Percentiles rank a stretch among this genome's conserved stretches.
Conservation (phyloP, 2,797 vertebrate genomes). For the Pempheris klunzingeri region DNA sequence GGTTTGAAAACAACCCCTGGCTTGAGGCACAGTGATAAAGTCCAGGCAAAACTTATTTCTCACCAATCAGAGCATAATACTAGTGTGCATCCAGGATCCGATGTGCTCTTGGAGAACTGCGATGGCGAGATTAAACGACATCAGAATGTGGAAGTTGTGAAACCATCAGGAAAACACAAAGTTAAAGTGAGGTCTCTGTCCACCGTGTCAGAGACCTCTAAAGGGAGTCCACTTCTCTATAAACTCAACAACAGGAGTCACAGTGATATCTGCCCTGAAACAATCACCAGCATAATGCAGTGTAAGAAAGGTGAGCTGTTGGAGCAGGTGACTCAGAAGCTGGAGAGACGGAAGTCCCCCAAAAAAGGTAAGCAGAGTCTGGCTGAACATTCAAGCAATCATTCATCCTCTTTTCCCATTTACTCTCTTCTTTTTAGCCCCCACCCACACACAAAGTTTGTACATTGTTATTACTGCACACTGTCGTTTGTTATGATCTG, state of each 20-base stretch:
- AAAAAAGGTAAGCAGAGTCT: constrained; percentile 80
- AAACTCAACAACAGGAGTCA: constrained; percentile 81
- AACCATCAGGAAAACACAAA: constrained; percentile 78
- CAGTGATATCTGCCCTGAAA: constrained; percentile 85
- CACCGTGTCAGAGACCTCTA: constrained; percentile 79
- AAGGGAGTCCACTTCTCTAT: constrained; percentile 77
- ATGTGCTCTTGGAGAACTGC: constrained; percentile 12
- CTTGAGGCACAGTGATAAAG: constrained; percentile 67
- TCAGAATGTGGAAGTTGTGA: constrained; percentile 63
- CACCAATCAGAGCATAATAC: constrained; percentile 66
- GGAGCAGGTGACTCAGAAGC: constrained; percentile 74
- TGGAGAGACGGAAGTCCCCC: constrained; percentile 68
- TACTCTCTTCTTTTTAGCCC: background rate
- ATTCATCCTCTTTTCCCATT: constrained; percentile 18
- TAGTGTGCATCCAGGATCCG: constrained; percentile 15
- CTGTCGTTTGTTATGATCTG: constrained; percentile 46
- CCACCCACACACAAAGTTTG: constrained; percentile 29
- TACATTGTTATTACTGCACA: constrained; percentile 45
- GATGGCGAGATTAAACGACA: constrained; percentile 32
- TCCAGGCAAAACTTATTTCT: constrained; percentile 72
- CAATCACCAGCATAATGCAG: constrained; percentile 77
- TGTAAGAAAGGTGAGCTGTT: constrained; percentile 68
- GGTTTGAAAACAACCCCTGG: constrained; percentile 68
- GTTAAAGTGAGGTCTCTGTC: constrained; percentile 82
- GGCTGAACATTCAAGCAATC: background rate